Percentiles rank a stretch among this genome's conserved stretches.
Conservation (phyloP, 2,113 vertebrate genomes). For the Hyperoodon ampullatus region DNA sequence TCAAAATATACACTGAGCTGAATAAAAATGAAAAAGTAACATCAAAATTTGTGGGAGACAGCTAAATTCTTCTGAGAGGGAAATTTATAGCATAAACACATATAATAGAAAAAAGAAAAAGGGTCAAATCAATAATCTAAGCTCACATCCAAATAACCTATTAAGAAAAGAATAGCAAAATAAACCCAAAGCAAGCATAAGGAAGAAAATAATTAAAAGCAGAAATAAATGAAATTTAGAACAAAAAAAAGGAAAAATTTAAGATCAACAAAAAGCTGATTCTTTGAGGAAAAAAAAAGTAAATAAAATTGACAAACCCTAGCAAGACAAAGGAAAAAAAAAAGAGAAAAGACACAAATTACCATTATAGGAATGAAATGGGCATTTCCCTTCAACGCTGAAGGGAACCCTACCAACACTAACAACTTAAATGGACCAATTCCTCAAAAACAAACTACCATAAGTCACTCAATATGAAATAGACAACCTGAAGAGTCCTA, state of each 20-base stretch:
- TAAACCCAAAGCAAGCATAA: background rate
- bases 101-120: background rate
- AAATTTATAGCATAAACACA: background rate
- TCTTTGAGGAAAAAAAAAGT: background rate
- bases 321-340: background rate
- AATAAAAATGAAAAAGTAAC: slow-evolving; percentile 8
- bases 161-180: background rate
- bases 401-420: background rate
- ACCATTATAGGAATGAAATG: background rate
- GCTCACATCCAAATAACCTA: background rate
- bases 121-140: background rate
- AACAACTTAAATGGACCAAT: background rate
- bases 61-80: background rate
- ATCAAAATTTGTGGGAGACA: background rate
- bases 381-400: too few species aligned
- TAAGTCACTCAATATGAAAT: background rate
- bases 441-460: background rate
- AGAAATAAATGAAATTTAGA: background rate
- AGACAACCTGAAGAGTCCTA: background rate
- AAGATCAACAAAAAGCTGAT: background rate
- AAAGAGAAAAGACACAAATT: background rate
- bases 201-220: background rate
- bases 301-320: background rate
- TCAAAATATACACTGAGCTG: background rate
- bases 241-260: background rate